These are phyloP conservation scores for Probaryconus sp. DNA, from an alignment of 1,140 invertebrate genomes.

Conservation along the genomic window DNA sequence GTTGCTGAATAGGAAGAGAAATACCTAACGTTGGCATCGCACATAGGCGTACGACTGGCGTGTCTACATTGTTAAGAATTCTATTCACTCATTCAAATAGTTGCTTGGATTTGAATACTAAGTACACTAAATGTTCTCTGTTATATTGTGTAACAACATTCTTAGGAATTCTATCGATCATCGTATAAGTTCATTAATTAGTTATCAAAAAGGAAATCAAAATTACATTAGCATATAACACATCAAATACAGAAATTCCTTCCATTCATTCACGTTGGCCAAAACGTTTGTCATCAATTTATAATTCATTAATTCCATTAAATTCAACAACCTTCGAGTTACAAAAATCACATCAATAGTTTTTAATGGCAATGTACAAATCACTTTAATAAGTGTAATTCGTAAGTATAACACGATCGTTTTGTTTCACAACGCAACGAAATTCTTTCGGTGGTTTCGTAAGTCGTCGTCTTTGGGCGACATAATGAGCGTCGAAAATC, in stretches of 20 bases:
- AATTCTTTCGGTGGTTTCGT: no score
- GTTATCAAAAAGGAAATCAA: constrained; percentile 3
- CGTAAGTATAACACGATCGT: no score
- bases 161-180: constrained; percentile 16
- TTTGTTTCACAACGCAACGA: no score
- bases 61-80: constrained; percentile 35
- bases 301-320: background rate
- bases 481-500: no score
- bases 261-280: no score
- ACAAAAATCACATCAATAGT: no score
- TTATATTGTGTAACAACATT: constrained; percentile 39
- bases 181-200: background rate
- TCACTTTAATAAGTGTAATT: no score
- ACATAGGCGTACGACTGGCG: background rate
- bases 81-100: constrained; percentile 32
- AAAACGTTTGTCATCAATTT: no score
- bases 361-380: no score
- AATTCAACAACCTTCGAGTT: background rate
- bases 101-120: constrained; percentile 48
- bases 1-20: constrained; percentile 5
- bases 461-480: no score
- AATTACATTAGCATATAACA: no score
- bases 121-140: constrained; percentile 45
- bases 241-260: no score
- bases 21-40: constrained; percentile 16